Percentiles rank a stretch among this genome's conserved stretches.
These are phyloP conservation scores for Cataglyphis albicans DNA, from an alignment of 2,888 invertebrate species.

Conservation along the genomic window DNA sequence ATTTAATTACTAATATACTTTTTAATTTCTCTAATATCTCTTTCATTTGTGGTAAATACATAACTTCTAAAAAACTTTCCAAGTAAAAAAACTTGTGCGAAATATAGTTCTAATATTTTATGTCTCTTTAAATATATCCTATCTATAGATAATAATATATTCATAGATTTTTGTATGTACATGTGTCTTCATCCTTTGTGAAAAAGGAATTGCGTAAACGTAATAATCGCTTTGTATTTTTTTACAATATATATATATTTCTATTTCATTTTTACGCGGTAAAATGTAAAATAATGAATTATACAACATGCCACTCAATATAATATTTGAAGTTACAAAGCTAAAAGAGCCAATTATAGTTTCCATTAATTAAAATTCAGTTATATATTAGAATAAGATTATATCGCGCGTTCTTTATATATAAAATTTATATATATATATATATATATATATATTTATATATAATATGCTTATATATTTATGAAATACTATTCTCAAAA, in stretches of 20 bases:
- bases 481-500: neutral
- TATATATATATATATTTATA: neutral
- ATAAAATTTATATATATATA: neutral
- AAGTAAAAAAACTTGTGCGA: constrained; percentile 18
- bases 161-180: constrained; percentile 5
- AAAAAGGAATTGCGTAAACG: constrained; percentile 8
- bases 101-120: constrained; percentile 2
- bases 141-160: constrained; percentile 12
- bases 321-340: constrained; percentile 12
- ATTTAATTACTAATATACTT: neutral
- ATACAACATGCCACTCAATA: neutral
- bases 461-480: neutral
- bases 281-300: neutral
- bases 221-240: neutral
- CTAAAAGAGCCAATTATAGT: constrained; percentile 13
- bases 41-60: neutral
- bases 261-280: neutral
- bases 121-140: constrained; percentile 15
- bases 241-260: neutral
- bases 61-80: constrained; percentile 11
- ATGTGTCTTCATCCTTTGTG: constrained; percentile 13
- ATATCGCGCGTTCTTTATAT: neutral
- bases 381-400: constrained; percentile 6
- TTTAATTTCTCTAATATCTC: constrained; percentile 1
- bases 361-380: neutral